A percentile compares a stretch with the other conserved stretches of the same genome.
Evolutionary conservation across 2,888 invertebrate genomes (phyloP).

Genomic region (Amphimallon solstitiale): DNA sequence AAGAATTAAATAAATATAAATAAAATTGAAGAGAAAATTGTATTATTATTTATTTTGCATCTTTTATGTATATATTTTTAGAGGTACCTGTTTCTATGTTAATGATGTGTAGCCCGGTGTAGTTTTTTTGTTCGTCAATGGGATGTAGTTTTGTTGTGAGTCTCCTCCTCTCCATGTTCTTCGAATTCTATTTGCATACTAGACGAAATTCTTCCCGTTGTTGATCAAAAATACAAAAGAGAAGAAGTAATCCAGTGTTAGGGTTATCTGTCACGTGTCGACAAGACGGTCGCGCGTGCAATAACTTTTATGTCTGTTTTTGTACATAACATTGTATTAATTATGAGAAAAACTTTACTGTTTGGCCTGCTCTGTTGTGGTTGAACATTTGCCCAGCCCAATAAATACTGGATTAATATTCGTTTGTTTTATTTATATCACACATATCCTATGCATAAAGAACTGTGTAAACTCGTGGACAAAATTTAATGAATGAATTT

Average conservation of each 20-base stretch:
- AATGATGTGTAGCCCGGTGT: slow-evolving; percentile 58
- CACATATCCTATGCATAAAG: background rate
- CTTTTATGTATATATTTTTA: slow-evolving; percentile 54
- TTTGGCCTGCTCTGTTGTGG: slow-evolving; percentile 63
- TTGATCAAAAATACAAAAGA: slow-evolving; percentile 31
- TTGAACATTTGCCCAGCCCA: slow-evolving; percentile 62
- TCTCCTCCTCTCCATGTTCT: too few species aligned
- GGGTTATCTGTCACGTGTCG: slow-evolving; percentile 57
- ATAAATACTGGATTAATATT: slow-evolving; percentile 62
- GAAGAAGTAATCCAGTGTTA: slow-evolving; percentile 61
- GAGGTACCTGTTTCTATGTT: slow-evolving; percentile 63
- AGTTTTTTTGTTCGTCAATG: slow-evolving; percentile 46
- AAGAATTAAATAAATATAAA: slow-evolving; percentile 14
- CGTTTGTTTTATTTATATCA: slow-evolving; percentile 9
- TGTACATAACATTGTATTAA: slow-evolving; percentile 60
- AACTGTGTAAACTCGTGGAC: background rate
- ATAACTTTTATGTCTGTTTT: slow-evolving; percentile 60
- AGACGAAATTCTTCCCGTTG: slow-evolving; percentile 26
- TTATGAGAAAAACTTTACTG: slow-evolving; percentile 56
- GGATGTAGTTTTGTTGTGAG: slow-evolving; percentile 29
- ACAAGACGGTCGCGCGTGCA: slow-evolving; percentile 55
- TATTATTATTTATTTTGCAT: slow-evolving; percentile 45
- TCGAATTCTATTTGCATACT: too few species aligned
- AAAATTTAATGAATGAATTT: too few species aligned
- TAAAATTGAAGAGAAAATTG: slow-evolving; percentile 18